Conservation (phyloP, 2,888 invertebrate species). For the Gastrophysa polygoni region DNA sequence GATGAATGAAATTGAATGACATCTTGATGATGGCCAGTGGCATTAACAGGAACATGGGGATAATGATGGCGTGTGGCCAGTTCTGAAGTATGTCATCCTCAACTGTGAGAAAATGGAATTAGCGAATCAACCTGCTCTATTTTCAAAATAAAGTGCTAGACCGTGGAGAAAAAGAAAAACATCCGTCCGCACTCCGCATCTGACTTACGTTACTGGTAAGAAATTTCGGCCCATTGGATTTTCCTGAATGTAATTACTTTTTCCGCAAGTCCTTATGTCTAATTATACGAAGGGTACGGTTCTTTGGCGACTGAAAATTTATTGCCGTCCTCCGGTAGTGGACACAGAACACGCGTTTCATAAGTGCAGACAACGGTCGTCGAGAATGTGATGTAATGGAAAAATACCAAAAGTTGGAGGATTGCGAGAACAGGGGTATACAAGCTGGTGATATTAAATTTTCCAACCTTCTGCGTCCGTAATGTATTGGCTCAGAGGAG, state of each 20-base stretch:
- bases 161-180: not conserved
- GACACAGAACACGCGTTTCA: slow-evolving; percentile 50
- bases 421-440: slow-evolving; percentile 54
- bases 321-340: slow-evolving; percentile 39
- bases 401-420: slow-evolving; percentile 58
- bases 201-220: not conserved
- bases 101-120: too few species aligned
- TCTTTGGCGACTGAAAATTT: slow-evolving; percentile 42
- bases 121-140: too few species aligned
- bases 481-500: slow-evolving; percentile 56
- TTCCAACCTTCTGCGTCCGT: slow-evolving; percentile 59
- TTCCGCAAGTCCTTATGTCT: slow-evolving; percentile 44
- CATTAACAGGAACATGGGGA: too few species aligned
- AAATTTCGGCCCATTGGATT: slow-evolving; percentile 26
- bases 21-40: too few species aligned
- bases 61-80: too few species aligned
- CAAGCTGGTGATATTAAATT: slow-evolving; percentile 59
- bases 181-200: not conserved
- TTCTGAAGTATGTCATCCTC: too few species aligned
- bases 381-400: slow-evolving; percentile 58
- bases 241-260: slow-evolving; percentile 42
- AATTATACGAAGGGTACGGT: slow-evolving; percentile 43
- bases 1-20: too few species aligned
- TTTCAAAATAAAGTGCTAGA: too few species aligned
- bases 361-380: slow-evolving; percentile 49